phyloP scores from a whole-genome alignment of 2,888 invertebrate genomes.

The Lymantria monacha region DNA sequence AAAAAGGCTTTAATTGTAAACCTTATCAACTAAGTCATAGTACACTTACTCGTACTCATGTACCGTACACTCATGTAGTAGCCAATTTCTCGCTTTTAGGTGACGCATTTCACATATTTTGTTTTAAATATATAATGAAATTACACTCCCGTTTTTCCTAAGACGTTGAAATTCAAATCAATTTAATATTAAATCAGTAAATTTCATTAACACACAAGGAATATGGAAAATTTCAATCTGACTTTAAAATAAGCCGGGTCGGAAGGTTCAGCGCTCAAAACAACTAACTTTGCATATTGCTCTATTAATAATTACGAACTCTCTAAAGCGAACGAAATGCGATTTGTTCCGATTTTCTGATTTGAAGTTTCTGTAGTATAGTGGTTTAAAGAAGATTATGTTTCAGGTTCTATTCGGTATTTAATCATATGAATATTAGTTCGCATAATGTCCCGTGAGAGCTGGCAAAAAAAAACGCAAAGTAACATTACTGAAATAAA shows the following conservation, averaged over 20 bases:
- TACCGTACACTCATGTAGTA: too few species aligned
- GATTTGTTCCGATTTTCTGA: slow-evolving; percentile 56
- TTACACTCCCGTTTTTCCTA: neutral
- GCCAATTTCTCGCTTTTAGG: too few species aligned
- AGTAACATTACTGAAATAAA: too few species aligned
- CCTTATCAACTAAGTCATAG: too few species aligned
- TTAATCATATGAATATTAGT: too few species aligned
- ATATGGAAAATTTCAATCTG: slow-evolving; percentile 68
- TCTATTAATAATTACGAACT: slow-evolving; percentile 64
- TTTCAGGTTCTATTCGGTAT: slow-evolving; percentile 16
- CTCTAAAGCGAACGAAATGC: slow-evolving; percentile 50
- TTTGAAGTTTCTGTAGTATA: slow-evolving; percentile 13
- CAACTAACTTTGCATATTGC: slow-evolving; percentile 76
- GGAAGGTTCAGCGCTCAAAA: slow-evolving; percentile 41
- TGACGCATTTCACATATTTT: too few species aligned
- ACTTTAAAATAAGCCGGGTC: slow-evolving; percentile 68
- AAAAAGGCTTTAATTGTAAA: too few species aligned
- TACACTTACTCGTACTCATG: too few species aligned
- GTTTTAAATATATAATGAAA: too few species aligned
- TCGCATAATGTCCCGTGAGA: too few species aligned
- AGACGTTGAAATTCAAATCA: slow-evolving; percentile 6
- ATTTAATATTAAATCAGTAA: slow-evolving; percentile 19
- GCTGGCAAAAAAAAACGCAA: too few species aligned
- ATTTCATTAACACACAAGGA: slow-evolving; percentile 50
- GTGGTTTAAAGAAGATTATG: slow-evolving; percentile 1